These are phyloP conservation scores for Meloidogyne chitwoodi DNA, from an alignment of 1,140 invertebrate species.

Conservation along the genomic window DNA sequence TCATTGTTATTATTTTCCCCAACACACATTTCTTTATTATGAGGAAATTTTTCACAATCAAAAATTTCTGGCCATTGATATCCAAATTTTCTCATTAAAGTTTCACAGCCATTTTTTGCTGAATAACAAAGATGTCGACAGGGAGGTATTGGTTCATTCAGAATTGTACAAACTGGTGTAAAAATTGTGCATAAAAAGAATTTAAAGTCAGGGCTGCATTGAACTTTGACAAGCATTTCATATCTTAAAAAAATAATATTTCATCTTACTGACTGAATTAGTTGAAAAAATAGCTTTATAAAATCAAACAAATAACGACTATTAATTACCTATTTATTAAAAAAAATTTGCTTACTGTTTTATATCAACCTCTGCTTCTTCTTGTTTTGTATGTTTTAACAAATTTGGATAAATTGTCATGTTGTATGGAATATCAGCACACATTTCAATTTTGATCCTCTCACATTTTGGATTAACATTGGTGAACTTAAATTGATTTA, in stretches of 20 bases:
- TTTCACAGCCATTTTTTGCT: slow-evolving; percentile 80
- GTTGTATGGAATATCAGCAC: slow-evolving; percentile 85
- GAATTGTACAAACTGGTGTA: slow-evolving; percentile 87
- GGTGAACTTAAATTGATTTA: slow-evolving; percentile 17
- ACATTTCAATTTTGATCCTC: slow-evolving; percentile 83
- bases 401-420: slow-evolving; percentile 92
- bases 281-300: no score
- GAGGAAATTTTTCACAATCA: slow-evolving; percentile 84
- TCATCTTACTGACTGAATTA: no score
- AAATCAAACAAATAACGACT: no score
- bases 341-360: slow-evolving; percentile 70
- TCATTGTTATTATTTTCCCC: slow-evolving; percentile 65
- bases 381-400: slow-evolving; percentile 84
- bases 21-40: slow-evolving; percentile 71
- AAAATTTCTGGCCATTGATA: slow-evolving; percentile 88
- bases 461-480: slow-evolving; percentile 73
- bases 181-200: slow-evolving; percentile 94
- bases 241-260: slow-evolving; percentile 63
- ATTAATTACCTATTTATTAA: no score
- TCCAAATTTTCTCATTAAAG: slow-evolving; percentile 84
- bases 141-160: slow-evolving; percentile 82
- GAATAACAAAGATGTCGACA: slow-evolving; percentile 82
- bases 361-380: slow-evolving; percentile 86
- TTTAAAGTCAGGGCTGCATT: slow-evolving; percentile 77
- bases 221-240: slow-evolving; percentile 87